A percentile compares a stretch with the other conserved stretches of the same genome.
These are phyloP conservation scores for Forpus xanthops DNA, from an alignment of 2,797 vertebrate genomes.

Conservation along the genomic window DNA sequence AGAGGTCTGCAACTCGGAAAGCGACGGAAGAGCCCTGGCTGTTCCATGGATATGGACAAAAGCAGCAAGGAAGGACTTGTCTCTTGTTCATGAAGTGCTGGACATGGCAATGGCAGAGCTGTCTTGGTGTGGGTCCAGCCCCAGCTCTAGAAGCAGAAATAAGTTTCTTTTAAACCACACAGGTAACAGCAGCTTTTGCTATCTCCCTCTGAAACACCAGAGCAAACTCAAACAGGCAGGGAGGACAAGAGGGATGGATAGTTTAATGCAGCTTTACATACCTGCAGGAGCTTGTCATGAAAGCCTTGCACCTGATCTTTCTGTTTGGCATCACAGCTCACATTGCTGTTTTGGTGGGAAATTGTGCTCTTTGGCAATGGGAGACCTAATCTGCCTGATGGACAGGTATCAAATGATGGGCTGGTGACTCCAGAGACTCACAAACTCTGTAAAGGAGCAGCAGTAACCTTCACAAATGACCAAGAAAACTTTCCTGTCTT, in stretches of 20 bases:
- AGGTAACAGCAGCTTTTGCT: background rate
- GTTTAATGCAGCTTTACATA: background rate
- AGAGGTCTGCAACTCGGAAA: background rate
- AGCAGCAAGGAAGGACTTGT: background rate
- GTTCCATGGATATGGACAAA: background rate
- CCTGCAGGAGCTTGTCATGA: background rate
- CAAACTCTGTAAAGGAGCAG: background rate
- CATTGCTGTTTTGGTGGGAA: background rate
- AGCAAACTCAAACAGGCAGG: background rate
- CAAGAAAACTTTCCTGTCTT: constrained; percentile 57
- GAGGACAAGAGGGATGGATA: background rate
- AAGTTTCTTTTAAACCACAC: no score
- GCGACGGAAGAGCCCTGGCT: background rate
- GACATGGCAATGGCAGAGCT: accelerated
- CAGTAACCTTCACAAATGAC: background rate
- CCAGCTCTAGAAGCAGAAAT: background rate
- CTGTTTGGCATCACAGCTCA: background rate
- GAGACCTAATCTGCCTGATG: background rate
- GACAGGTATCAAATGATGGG: background rate
- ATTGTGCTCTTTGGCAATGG: background rate
- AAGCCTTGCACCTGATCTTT: background rate
- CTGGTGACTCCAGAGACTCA: background rate
- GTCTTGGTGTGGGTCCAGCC: background rate
- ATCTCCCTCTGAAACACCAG: background rate
- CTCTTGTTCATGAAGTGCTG: background rate